A percentile compares a stretch with the other conserved stretches of the same genome.
Evolutionary conservation across 1,140 invertebrate species (phyloP).

Genomic region (Nephotettix cincticeps): DNA sequence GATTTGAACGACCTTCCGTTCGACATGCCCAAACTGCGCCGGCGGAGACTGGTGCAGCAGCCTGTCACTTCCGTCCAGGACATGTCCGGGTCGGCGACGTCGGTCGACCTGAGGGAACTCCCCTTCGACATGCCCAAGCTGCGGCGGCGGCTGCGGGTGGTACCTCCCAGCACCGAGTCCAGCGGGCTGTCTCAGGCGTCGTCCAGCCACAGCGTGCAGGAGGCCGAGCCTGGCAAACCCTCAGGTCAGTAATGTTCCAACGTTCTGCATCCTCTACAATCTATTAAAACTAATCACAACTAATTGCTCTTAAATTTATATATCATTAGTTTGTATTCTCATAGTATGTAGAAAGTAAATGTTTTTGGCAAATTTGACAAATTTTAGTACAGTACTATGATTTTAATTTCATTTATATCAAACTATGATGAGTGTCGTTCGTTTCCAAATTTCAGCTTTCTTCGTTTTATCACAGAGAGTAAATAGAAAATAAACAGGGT

Average conservation of each 20-base stretch:
- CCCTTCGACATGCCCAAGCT: constrained; percentile 90
- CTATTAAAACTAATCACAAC: no score
- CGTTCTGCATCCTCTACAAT: no score
- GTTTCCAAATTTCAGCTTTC: no score
- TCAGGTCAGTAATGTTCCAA: background rate
- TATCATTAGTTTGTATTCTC: no score
- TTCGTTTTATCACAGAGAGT: no score
- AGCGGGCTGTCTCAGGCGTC: constrained; percentile 70
- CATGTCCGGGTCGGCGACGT: constrained; percentile 68
- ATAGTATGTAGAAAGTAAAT: no score
- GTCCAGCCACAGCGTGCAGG: constrained; percentile 72
- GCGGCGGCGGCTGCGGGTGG: constrained; percentile 49
- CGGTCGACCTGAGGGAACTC: constrained; percentile 72
- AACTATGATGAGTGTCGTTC: no score
- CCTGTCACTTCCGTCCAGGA: constrained; percentile 23
- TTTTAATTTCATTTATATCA: no score
- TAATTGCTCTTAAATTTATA: no score
- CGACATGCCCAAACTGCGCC: constrained; percentile 84
- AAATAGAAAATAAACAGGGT: no score
- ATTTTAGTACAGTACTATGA: no score
- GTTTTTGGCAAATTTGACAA: no score
- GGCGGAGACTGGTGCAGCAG: constrained; percentile 48
- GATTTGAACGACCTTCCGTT: constrained; percentile 78
- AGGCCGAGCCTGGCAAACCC: constrained; percentile 44
- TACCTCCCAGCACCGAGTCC: constrained; percentile 53